Percentiles rank a stretch among this genome's conserved stretches.
These are phyloP conservation scores for Tiaroga cobitis DNA, from an alignment of 2,797 vertebrate genomes.

Conservation along the genomic window DNA sequence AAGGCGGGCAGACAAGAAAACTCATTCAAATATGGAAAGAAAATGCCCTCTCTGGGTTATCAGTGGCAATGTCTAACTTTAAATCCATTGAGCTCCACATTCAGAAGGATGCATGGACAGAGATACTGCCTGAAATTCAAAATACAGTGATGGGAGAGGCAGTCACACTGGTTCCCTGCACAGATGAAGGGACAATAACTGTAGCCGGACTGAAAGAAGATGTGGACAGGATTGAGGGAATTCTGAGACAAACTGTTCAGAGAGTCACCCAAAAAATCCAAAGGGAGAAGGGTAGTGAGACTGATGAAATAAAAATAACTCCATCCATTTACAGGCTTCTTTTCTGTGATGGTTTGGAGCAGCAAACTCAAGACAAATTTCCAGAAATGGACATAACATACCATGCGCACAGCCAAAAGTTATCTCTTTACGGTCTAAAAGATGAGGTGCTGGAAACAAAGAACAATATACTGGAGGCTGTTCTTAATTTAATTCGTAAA, in stretches of 20 bases:
- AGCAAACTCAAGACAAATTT: slow-evolving; percentile 62
- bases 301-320: slow-evolving; percentile 65
- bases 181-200: slow-evolving; percentile 62
- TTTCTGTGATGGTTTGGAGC: slow-evolving; percentile 65
- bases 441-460: slow-evolving; percentile 77
- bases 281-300: slow-evolving; percentile 70
- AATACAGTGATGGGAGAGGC: slow-evolving; percentile 54
- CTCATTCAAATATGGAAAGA: slow-evolving; percentile 77
- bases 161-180: slow-evolving; percentile 70
- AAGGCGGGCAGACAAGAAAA: slow-evolving; percentile 68
- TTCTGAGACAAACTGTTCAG: slow-evolving; percentile 64
- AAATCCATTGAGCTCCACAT: slow-evolving; percentile 65
- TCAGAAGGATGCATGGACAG: slow-evolving; percentile 74
- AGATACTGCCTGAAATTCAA: slow-evolving; percentile 66
- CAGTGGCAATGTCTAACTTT: slow-evolving; percentile 70
- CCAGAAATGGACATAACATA: slow-evolving; percentile 77
- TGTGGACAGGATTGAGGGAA: slow-evolving; percentile 65
- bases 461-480: slow-evolving; percentile 70
- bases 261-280: slow-evolving; percentile 66
- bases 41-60: slow-evolving; percentile 70
- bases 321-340: slow-evolving; percentile 75
- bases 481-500: slow-evolving; percentile 65
- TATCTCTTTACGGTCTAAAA: slow-evolving; percentile 77
- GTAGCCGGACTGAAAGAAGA: slow-evolving; percentile 76
- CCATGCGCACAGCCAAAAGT: slow-evolving; percentile 37